A percentile compares a stretch with the other conserved stretches of the same genome.
Conservation (phyloP, 2,888 invertebrate genomes). For the Neoscelio sp. region DNA sequence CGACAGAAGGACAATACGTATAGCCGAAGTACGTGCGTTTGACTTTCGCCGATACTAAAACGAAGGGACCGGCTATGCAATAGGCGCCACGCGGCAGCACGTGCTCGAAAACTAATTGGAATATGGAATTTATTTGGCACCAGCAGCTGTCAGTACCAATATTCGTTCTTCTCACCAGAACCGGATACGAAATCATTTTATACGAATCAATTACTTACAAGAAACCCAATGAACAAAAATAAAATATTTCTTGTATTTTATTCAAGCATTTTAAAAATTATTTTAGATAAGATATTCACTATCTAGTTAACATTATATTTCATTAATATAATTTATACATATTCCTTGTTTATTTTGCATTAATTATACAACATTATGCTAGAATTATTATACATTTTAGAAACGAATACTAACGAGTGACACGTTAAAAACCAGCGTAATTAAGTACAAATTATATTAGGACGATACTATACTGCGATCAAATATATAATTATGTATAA, state of each 20-base stretch:
- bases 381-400: too few species aligned
- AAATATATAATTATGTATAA: too few species aligned
- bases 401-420: too few species aligned
- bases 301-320: too few species aligned
- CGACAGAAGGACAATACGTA: constrained; percentile 72
- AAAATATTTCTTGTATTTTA: background rate
- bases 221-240: too few species aligned
- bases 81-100: constrained; percentile 80
- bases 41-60: constrained; percentile 74
- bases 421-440: too few species aligned
- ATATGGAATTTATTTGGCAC: constrained; percentile 82
- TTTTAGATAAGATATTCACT: too few species aligned
- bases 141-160: constrained; percentile 76
- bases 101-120: constrained; percentile 82
- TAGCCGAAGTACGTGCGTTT: constrained; percentile 77
- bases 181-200: constrained; percentile 36
- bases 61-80: constrained; percentile 53
- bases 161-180: constrained; percentile 34
- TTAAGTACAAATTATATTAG: too few species aligned
- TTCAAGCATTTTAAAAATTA: background rate
- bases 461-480: too few species aligned
- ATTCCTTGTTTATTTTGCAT: too few species aligned
- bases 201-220: constrained; percentile 24
- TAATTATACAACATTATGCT: too few species aligned
- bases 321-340: too few species aligned